phyloP scores from a whole-genome alignment of 2,888 invertebrate genomes.

The Callyntrura sp. region DNA sequence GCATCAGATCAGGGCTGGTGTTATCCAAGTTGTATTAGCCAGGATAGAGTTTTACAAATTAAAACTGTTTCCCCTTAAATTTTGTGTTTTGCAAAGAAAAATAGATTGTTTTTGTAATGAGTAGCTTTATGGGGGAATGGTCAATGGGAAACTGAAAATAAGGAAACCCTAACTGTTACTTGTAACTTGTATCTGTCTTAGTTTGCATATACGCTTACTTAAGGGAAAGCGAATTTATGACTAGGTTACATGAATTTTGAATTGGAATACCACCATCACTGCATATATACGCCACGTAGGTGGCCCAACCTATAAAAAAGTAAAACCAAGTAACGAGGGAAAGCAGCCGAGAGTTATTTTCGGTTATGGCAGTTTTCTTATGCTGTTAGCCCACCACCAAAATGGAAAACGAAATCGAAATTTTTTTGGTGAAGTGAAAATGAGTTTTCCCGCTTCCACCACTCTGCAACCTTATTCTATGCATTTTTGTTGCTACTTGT shows the following conservation, averaged over 20 bases:
- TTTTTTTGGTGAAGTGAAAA: slow-evolving; percentile 60
- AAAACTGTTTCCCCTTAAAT: no score
- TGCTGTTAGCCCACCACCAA: slow-evolving; percentile 49
- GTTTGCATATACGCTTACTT: not conserved
- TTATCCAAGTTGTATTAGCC: no score
- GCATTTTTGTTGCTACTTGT: slow-evolving; percentile 16
- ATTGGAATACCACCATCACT: slow-evolving; percentile 4
- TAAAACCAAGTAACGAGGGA: not conserved
- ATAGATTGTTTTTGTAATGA: not conserved
- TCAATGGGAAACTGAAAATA: no score
- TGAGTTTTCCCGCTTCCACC: slow-evolving; percentile 37
- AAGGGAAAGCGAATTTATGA: slow-evolving; percentile 8
- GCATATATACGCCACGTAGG: not conserved
- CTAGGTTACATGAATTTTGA: slow-evolving; percentile 48
- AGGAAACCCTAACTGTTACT: not conserved
- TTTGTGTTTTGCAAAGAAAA: no score
- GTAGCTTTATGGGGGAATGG: not conserved
- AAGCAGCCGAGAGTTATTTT: slow-evolving; percentile 58
- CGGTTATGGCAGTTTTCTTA: slow-evolving; percentile 63
- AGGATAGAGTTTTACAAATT: no score
- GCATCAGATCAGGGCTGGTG: no score
- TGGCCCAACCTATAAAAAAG: not conserved
- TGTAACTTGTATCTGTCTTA: not conserved
- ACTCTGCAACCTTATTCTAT: not conserved
- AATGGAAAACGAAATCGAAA: slow-evolving; percentile 66